These are phyloP conservation scores for Poecilia latipinna DNA, from an alignment of 2,113 vertebrate species.

Conservation along the genomic window DNA sequence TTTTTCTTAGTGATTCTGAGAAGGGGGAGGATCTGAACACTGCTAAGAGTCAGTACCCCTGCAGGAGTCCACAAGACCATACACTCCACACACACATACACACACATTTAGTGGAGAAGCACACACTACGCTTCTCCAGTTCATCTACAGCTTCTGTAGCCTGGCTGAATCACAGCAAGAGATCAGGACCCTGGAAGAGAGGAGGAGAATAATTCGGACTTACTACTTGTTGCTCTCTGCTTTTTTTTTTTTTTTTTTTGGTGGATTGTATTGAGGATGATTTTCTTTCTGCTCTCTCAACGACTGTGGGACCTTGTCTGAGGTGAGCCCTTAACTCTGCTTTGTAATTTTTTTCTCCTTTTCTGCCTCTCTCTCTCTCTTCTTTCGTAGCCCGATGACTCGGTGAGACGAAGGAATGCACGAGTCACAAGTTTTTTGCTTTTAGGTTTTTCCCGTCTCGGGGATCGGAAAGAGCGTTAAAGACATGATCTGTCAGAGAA, in stretches of 20 bases:
- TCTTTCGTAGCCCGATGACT: neutral
- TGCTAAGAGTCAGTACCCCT: slow-evolving; percentile 66
- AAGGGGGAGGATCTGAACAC: slow-evolving; percentile 73
- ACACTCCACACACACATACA: slow-evolving; percentile 53
- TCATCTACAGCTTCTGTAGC: slow-evolving; percentile 54
- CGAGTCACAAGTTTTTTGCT: neutral
- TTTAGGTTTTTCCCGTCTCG: slow-evolving; percentile 29
- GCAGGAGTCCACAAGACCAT: slow-evolving; percentile 67
- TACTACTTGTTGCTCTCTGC: slow-evolving; percentile 81
- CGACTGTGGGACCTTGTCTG: slow-evolving; percentile 64
- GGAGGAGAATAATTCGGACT: slow-evolving; percentile 60
- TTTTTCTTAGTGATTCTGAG: slow-evolving; percentile 33
- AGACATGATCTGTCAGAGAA: slow-evolving; percentile 28
- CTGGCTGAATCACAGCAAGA: slow-evolving; percentile 42
- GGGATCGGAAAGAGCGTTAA: slow-evolving; percentile 54
- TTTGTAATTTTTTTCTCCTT: neutral
- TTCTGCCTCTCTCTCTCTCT: neutral
- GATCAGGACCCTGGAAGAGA: slow-evolving; percentile 19
- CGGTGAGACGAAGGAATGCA: neutral
- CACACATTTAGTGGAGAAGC: neutral
- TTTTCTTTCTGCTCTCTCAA: slow-evolving; percentile 62
- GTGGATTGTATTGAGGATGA: slow-evolving; percentile 60
- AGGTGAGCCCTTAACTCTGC: slow-evolving; percentile 59
- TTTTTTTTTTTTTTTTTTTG: slow-evolving; percentile 35
- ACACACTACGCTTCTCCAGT: slow-evolving; percentile 53